Evolutionary conservation across 35 echinoderm and acorn worm species (phyloP), one percentile per base, ranked within the genome.

Genomic region (Ophioderma brevispina): DNA sequence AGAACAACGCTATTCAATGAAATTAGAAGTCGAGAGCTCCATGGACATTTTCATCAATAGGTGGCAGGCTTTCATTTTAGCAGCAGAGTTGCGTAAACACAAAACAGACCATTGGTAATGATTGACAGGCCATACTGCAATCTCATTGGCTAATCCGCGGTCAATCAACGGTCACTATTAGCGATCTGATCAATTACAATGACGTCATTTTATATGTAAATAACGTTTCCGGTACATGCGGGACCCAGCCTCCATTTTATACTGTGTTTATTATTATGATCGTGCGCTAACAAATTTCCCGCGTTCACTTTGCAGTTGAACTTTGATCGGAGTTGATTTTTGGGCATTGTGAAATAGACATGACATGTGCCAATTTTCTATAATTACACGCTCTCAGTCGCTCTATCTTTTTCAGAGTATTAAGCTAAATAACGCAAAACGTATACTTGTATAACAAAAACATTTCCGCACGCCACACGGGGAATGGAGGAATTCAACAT

Each of bases 141-240:
- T 38, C 2, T 85, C 50, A 85, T 85, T 85, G 83, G 83, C 36
- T 28, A 35, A 36, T n/a, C 82, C 52, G 34, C 55, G 49, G 34
- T 40, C 80, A 37, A 43, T 39, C 34, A 38, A 43, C 80, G 25
- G 83, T 85, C 83, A 85, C 50, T 70, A 52, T 36, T 52, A 52
- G 83, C 5, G 28, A 70, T 70, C 17, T 70, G 6, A 70, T 70
- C 59, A 70, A 70, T 70, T 70, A 70, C 46, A 70, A 70, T 70
- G 59, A 70, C 59, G 59, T 70, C 59, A 70, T 70, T n/a, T n/a
- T 25, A 70, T 70, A 70, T 70, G 59, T 70, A 70, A 70, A 70
- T 70, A 70, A 70, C 4, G 59, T 70, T 70, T 70, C 59, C 59
- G 59, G 59, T 70, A 25, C 59, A 13, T 70, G 59, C n/a, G 59